Evolutionary conservation across 1,140 invertebrate species (phyloP), one percentile per base, ranked within the genome.

Genomic region (Drosophila grimshawi): DNA sequence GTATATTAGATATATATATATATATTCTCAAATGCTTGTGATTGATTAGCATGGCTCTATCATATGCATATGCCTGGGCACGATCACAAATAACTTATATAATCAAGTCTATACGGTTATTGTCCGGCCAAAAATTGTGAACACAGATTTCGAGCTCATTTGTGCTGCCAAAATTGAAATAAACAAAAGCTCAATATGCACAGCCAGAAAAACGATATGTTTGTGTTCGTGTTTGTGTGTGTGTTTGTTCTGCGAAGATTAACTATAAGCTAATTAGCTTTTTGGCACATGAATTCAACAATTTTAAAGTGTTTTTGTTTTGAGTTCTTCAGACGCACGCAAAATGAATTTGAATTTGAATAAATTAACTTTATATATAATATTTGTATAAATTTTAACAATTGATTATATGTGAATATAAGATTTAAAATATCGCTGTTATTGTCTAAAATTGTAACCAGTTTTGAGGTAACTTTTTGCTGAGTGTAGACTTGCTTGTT

Each of bases 31-130:
- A 70, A 69, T 37, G 56, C 51, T 46, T 76, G 74, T 76, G 69
- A 77, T 77, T 77, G 75, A 77, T 77, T 77, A 77, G 69, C 75
- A 72, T 67, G 51, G 45, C 19, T 66, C 33, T 77, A 77, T 66
- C 67, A 71, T 64, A 56, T 70, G 60, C 67, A 71, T 64, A 56
- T 70, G 60, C 52, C 56, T 46, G 48, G 27, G 45, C 68, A 71
- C 53, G 61, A 64, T 19, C 60, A 46, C 51, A 27, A 32, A 27
- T 11, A 19, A 37, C 46, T 72, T 72, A 66, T 66, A 72, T 72
- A 72, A 72, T 53, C 6, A 41, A 3, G 4, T 10, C 33, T 35
- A 52, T 37, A 27, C 60, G 51, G 43, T 33, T 52, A 48, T 70
- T 63, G 67, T 55, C 27, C 27, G 53, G 30, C 30, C 39, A 45